A percentile compares a stretch with the other conserved stretches of the same genome.
phyloP scores from a whole-genome alignment of 2,113 vertebrate species.

The Triplophysa dalaica region DNA sequence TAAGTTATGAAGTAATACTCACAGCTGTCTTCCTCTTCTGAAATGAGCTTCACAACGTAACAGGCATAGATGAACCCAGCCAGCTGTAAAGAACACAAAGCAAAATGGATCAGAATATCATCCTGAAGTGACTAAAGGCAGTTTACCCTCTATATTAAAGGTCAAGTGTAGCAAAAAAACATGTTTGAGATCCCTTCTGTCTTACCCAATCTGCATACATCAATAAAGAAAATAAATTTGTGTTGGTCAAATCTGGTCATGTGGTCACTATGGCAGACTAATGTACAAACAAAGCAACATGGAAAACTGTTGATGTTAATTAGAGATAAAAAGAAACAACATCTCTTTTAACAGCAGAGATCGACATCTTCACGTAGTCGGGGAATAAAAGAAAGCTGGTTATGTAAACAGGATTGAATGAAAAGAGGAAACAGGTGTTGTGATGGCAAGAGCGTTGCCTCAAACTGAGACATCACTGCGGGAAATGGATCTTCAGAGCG shows the following conservation, averaged over 20 bases:
- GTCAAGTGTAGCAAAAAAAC: background rate
- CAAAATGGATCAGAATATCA: slow-evolving; percentile 41
- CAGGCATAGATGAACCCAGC: slow-evolving; percentile 98
- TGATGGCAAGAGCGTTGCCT: slow-evolving; percentile 32
- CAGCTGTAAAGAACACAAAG: slow-evolving; percentile 80
- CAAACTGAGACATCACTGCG: slow-evolving; percentile 34
- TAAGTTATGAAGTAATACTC: slow-evolving; percentile 73
- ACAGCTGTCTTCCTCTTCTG: slow-evolving; percentile 99
- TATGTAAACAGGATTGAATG: slow-evolving; percentile 25
- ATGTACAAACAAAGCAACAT: slow-evolving; percentile 17
- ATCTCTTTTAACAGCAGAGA: slow-evolving; percentile 5
- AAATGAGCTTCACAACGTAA: slow-evolving; percentile 98
- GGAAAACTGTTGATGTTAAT: slow-evolving; percentile 1
- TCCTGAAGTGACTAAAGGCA: background rate
- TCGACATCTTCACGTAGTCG: background rate
- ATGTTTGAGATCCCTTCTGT: background rate
- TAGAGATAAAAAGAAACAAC: background rate
- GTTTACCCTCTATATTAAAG: background rate
- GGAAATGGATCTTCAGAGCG: slow-evolving; percentile 30
- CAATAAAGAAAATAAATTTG: background rate
- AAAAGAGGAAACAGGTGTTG: slow-evolving; percentile 38
- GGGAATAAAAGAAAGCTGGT: slow-evolving; percentile 4
- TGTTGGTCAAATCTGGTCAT: background rate
- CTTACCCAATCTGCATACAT: background rate
- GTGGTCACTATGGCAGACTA: background rate